Evolutionary conservation across 2,888 invertebrate species (phyloP).

Genomic region (Himalopsyche anomala): DNA sequence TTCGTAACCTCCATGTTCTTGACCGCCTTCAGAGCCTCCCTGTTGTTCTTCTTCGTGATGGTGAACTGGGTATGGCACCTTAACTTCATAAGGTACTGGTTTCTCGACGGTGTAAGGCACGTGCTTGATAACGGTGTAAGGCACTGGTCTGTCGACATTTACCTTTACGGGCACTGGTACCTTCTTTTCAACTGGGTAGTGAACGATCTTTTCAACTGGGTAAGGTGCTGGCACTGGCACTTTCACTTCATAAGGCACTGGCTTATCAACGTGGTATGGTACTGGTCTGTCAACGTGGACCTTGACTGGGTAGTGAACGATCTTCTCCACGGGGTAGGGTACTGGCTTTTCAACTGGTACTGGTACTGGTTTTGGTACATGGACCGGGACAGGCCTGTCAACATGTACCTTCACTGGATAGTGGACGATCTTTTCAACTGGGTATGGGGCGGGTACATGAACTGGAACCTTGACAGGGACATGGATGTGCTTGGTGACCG

Average conservation of each 20-base stretch:
- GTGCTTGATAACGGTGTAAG: constrained; percentile 81
- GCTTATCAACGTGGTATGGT: constrained; percentile 72
- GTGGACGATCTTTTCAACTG: constrained; percentile 76
- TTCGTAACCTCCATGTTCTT: constrained; percentile 73
- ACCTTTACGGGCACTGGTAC: constrained; percentile 82
- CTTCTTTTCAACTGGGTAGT: constrained; percentile 82
- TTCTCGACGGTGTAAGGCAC: constrained; percentile 81
- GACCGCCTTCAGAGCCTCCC: constrained; percentile 69
- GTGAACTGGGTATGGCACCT: constrained; percentile 78
- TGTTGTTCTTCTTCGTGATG: constrained; percentile 70
- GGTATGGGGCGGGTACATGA: constrained; percentile 79
- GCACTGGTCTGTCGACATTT: constrained; percentile 80
- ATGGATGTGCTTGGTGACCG: constrained; percentile 82
- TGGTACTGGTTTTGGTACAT: constrained; percentile 79
- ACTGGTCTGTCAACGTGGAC: constrained; percentile 74
- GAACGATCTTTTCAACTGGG: constrained; percentile 79
- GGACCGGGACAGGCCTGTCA: constrained; percentile 81
- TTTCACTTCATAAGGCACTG: constrained; percentile 74
- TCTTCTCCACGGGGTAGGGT: constrained; percentile 79
- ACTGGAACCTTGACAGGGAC: constrained; percentile 81
- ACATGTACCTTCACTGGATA: constrained; percentile 82
- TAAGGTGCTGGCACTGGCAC: constrained; percentile 82
- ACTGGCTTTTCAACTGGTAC: constrained; percentile 78
- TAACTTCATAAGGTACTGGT: constrained; percentile 80
- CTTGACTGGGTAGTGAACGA: constrained; percentile 80